Evolutionary conservation across 2,797 vertebrate species (phyloP), one percentile per base, ranked within the genome.

Genomic region (Acropternis orthonyx): DNA sequence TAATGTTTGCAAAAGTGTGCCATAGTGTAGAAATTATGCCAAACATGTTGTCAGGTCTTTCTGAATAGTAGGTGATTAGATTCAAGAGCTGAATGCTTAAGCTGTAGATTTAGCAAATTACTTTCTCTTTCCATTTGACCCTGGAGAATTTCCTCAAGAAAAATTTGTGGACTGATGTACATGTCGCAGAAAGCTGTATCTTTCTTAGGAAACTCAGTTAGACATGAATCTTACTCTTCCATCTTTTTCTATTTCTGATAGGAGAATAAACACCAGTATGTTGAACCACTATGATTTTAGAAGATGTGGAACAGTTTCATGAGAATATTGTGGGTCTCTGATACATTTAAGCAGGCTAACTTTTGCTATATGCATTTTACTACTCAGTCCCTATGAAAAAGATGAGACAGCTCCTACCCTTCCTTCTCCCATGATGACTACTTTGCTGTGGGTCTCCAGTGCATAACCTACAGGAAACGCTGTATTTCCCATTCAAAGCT

Each of bases 51-150:
- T 66, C 52, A 63, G n/a, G 14, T 91, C 49, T 89, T 91, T 68
- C 49, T 34, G 32, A 49, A 55, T 34, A 8, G 18, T 66, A 39
- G 2, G 0, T 69, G 58, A 44, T 91, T 67, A 61, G 7, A 46
- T 77, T 82, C 20, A 82, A 83, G 41, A 87, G 39, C 23, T 58
- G 34, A 6, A 58, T 93, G 30, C 68, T 75, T 63, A 84, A 67
- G 15, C 20, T 87, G 44, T 71, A 85, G 67, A 54, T 89, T 77
- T 85, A 72, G 20, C 12, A 83, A 88, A 91, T 89, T 86, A 14
- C 7, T 44, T 91, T 92, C 37, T 89, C 24, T 83, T 94, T 91
- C 80, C 46, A 48, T 80, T 83, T 95, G 75, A 78, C 37, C 61
- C 65, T n/a, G 6, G 36, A 72, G 37, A 93, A 88, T 58, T 91